Evolutionary conservation across 2,888 invertebrate species (phyloP), one percentile per base, ranked within the genome.

Genomic region (Lutraria lutraria): DNA sequence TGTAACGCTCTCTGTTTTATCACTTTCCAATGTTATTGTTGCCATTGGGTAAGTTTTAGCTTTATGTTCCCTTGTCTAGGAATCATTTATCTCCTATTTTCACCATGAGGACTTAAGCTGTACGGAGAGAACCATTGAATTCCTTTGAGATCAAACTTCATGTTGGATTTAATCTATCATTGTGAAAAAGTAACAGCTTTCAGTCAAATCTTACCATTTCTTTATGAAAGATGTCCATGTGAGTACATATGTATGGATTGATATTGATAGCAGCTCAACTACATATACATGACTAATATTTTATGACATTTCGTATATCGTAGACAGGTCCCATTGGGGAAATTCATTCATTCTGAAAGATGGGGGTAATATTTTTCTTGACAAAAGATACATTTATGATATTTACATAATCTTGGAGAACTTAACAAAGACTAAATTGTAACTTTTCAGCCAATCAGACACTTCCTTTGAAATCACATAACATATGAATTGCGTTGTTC

Each of bases 131-230:
- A 43, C 43, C 2, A 43, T 8, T 68, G 25, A 68, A 68, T 68
- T 68, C 63, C 63, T n/a, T 25, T 3, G 63, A 68, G 63, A 68
- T 68, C 63, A 12, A n/a, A n/a, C 63, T 19, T 68, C 63, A 68
- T 68, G 25, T 25, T 25, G n/a, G 63, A 68, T 68, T 68, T 25
- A n/a, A 68, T 68, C 63, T 68, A 68, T 68, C 63, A 25, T n/a
- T n/a, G n/a, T 25, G 63, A 68, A 68, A 68, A 25, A n/a, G 63
- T 25, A 68, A 68, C 63, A 6, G n/a, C 21, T 68, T 68, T 68
- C 25, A 68, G 63, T 68, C 63, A 68, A 6, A 25, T 68, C 25
- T n/a, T 68, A 68, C 25, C 63, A 0, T n/a, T 68, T 68, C 0
- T n/a, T 25, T 21, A n/a, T 25, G 25, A 68, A 68, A 68, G 63